Evolutionary conservation across 2,113 vertebrate species (phyloP).

Genomic region (Fulmarus glacialis): DNA sequence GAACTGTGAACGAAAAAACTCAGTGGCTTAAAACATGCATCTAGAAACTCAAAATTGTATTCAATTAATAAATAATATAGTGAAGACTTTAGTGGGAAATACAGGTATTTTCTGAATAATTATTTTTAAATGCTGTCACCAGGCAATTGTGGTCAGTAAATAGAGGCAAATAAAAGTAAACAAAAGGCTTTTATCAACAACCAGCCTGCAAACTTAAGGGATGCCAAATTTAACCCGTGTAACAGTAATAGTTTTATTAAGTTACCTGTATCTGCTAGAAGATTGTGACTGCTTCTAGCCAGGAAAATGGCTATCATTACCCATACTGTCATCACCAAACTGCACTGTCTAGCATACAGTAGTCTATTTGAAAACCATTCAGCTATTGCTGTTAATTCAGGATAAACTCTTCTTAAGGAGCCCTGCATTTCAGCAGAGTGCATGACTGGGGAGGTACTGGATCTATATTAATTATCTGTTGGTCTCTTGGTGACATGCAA

Average conservation of each 20-base stretch:
- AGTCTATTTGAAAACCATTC: not conserved
- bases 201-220: not conserved
- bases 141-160: not conserved
- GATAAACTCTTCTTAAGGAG: not conserved
- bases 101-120: not conserved
- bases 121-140: not conserved
- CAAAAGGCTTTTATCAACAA: not conserved
- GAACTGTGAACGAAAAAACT: not conserved
- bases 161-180: not conserved
- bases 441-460: accelerated
- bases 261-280: not conserved
- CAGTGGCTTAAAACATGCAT: not conserved
- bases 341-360: not conserved
- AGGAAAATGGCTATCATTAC: not conserved
- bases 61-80: not conserved
- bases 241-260: not conserved
- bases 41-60: not conserved
- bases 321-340: not conserved
- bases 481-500: not conserved
- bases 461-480: not conserved
- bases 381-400: not conserved
- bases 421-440: not conserved
- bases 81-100: not conserved
- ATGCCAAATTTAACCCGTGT: not conserved
- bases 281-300: not conserved